Base-by-base conservation (phyloP, 2,797 vertebrate species). In the Coracias cyanogaster region DNA sequence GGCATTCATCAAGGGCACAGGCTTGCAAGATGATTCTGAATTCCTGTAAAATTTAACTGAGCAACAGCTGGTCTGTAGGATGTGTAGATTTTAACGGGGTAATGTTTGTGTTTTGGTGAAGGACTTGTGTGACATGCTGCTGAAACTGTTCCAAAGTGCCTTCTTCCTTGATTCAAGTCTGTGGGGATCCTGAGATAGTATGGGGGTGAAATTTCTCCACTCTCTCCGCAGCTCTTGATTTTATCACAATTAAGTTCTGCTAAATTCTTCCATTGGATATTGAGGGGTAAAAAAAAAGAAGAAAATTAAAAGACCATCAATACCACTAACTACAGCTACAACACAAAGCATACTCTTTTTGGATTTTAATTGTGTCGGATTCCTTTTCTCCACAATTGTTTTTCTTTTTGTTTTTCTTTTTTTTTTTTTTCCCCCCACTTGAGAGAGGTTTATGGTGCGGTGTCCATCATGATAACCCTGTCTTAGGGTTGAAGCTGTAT, bases 401-500 rank as follows among this genome's bases (percentile, higher is more conserved):
- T 95, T 95, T 93, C 51, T 95, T 72, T 20, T 96, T 94, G 96
- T 91, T 78, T 37, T 37, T 10, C 25, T 95, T 96, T 95, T 95
- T 93, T 49, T 95, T 72, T 20, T 96, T 94, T 96, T 91, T 78
- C 26, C 26, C 80, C 77, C 8, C 54, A 51, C 96, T 97, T 97
- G 92, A 91, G 96, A 97, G 95, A 93, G 92, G 95, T 98, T 98
- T 98, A 98, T 98, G 97, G 96, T 98, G 67, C 93, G 83, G 41
- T 97, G 97, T 97, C 97, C 51, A 12, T 98, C 95, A 96, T 96
- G 96, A 96, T 94, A 97, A 72, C 94, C 39, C n/a, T 52, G 92
- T 97, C 95, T 97, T 96, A 89, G 94, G 95, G 95, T 76, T 98
- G 97, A 96, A 95, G 98, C 96, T 97, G 98, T 98, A 97, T 98